Base-by-base conservation (phyloP, 2,888 invertebrate species). In the Neoascia interrupta region DNA sequence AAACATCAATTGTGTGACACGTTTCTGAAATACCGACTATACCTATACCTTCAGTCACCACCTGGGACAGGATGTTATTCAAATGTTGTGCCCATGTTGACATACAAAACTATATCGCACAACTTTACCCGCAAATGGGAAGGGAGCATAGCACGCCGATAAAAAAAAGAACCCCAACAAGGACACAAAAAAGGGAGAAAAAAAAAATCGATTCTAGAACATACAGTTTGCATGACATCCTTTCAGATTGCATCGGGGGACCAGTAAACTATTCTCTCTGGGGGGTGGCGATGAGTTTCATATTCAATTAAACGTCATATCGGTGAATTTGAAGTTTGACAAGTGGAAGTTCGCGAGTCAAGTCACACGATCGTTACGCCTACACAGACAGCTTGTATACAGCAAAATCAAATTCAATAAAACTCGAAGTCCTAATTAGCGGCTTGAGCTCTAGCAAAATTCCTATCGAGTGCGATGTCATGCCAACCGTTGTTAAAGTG, bases 31-130 rank as follows among this genome's bases (percentile, higher is more conserved):
- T 8, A 26, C 26, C 26, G 1, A 26, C 26, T 41, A 41, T 49
- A 56, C 53, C 5, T 11, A 58, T 31, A 49, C 37, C 31, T 15
- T 21, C 3, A 16, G 8, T 10, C 64, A 21, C 49, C 39, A 28
- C 69, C 69, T 49, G 74, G 11, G 68, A 75, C 68, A 75, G 61
- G 74, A 75, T 75, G 74, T 75, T 75, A 68, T 75, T 68, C 68
- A 75, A 75, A 75, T 75, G 68, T 74, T 68, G 41, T 68, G 54
- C 61, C 74, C 68, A 74, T 69, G 74, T 69, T 75, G 68, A 75
- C 69, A 69, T 61, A 69, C 69, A 69, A 47, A 61, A 74, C 68
- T n/a, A 61, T 74, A 49, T 68, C 54, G 54, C 49, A 68, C 16
- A 69, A 75, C 60, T 61, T 53, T 53, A 36, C 10, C 47, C 61